Evolutionary conservation across 2,113 vertebrate genomes (phyloP), one percentile per base, ranked within the genome.

Genomic region (Holacanthus passer): DNA sequence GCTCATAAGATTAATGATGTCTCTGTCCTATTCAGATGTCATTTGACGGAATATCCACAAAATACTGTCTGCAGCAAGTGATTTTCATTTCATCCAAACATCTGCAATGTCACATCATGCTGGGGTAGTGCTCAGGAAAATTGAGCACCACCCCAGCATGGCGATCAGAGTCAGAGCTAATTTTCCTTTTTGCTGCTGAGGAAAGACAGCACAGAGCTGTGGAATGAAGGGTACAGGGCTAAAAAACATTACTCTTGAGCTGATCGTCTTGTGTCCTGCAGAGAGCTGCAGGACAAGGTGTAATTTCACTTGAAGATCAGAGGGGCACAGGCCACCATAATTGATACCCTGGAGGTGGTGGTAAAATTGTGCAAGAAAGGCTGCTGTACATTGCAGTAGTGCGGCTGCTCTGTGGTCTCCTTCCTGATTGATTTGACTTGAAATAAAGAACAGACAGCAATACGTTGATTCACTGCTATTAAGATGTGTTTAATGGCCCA

Each of bases 271-370:
- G 73, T 73, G 76, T 83, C 73, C 82, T 79, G 77, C 83, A 77
- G 81, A 76, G 60, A 81, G 73, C 76, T 70, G 52, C 37, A 62
- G 63, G 70, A 79, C 69, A 82, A 63, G 65, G 66, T 87, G 29
- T 83, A 75, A 83, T 85, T 92, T 87, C 65, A 78, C 69, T 48
- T 29, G 24, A 86, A 76, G 81, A 85, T 89, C 74, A 88, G 60
- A 92, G 77, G 67, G 65, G 31, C 66, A 66, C 63, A 70, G 3
- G 35, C 43, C 83, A 50, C 0, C 22, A 77, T 88, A 87, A 87
- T 73, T 83, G 35, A 68, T 29, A 68, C 63, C 60, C 59, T 83
- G 39, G 48, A 80, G 66, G 27, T 80, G 52, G 60, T 72, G 35
- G n/a, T 82, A 65, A 77, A 85, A 60, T 85, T 73, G 29, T 77